A percentile compares a stretch with the other conserved stretches of the same genome.
phyloP scores from a whole-genome alignment of 30 jellyfish, hydroid and myxozoan genomes.

The Cassiopea xamachana region DNA sequence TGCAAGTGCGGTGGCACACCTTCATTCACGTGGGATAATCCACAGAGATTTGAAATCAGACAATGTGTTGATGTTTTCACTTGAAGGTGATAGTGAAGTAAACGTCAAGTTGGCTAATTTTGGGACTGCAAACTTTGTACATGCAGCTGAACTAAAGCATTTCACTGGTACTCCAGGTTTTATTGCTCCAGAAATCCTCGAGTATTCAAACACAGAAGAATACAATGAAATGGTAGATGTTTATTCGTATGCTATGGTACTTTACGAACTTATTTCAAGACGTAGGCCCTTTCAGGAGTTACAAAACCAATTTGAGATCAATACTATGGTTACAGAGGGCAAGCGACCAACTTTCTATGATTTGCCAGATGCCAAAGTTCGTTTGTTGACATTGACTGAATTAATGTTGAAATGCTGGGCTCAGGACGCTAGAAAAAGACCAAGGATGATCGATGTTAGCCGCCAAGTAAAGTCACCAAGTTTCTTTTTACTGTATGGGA shows the following conservation, averaged over 20 bases:
- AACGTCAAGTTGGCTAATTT: conserved; percentile 90
- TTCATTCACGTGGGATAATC: conserved; percentile 76
- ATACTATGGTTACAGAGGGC: conserved; percentile 66
- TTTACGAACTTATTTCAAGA: conserved; percentile 77
- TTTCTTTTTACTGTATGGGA: conserved; percentile 76
- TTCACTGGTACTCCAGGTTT: conserved; percentile 86
- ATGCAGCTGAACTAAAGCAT: conserved; percentile 72
- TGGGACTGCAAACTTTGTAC: conserved; percentile 95
- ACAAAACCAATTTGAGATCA: conserved; percentile 40
- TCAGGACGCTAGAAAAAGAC: conserved; percentile 78
- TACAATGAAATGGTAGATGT: conserved; percentile 91
- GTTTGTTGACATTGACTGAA: conserved; percentile 79
- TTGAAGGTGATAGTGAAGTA: conserved; percentile 61
- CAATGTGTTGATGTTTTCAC: conserved; percentile 80
- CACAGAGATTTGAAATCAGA: conserved; percentile 97
- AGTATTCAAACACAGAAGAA: conserved; percentile 76
- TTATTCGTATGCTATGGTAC: conserved; percentile 89
- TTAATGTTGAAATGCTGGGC: conserved; percentile 83
- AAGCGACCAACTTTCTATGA: conserved; percentile 83
- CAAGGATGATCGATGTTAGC: conserved; percentile 65
- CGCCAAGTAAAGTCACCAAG: conserved; percentile 64
- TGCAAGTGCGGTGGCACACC: conserved; percentile 77
- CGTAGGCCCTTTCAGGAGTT: conserved; percentile 85
- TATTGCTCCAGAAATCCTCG: conserved; percentile 91
- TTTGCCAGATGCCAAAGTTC: conserved; percentile 45